Conservation (phyloP, 2,113 vertebrate genomes). For the Siniperca chuatsi region DNA sequence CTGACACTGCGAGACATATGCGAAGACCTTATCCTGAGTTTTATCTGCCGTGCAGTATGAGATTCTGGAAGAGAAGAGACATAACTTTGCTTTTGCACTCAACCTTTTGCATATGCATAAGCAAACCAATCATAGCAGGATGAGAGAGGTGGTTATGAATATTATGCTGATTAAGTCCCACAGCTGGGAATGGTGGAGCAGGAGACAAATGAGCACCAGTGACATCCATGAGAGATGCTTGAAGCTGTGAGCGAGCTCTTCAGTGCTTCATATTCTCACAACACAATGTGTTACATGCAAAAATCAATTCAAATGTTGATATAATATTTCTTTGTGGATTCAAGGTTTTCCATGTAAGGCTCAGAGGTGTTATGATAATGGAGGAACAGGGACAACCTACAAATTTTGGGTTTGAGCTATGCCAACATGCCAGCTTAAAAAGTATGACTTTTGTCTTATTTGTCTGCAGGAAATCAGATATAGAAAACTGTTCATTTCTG, state of each 20-base stretch:
- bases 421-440: not conserved
- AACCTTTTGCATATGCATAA: slow-evolving; percentile 57
- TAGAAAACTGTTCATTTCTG: not conserved
- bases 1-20: slow-evolving; percentile 91
- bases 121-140: slow-evolving; percentile 31
- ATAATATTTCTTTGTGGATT: slow-evolving; percentile 10
- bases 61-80: slow-evolving; percentile 83
- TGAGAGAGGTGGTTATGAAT: slow-evolving; percentile 41
- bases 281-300: not conserved
- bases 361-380: not conserved
- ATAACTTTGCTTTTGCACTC: slow-evolving; percentile 29
- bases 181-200: slow-evolving; percentile 40
- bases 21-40: slow-evolving; percentile 95
- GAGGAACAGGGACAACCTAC: not conserved
- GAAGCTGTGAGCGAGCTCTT: slow-evolving; percentile 4
- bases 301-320: not conserved
- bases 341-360: not conserved
- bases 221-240: slow-evolving; percentile 30
- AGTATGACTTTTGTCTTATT: not conserved
- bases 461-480: not conserved
- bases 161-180: slow-evolving; percentile 56
- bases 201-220: slow-evolving; percentile 24
- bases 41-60: slow-evolving; percentile 96
- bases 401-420: not conserved
- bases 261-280: not conserved